Percentiles rank a stretch among this genome's conserved stretches.
Conservation (phyloP, 1,140 invertebrate species). For the Ericerus pela region DNA sequence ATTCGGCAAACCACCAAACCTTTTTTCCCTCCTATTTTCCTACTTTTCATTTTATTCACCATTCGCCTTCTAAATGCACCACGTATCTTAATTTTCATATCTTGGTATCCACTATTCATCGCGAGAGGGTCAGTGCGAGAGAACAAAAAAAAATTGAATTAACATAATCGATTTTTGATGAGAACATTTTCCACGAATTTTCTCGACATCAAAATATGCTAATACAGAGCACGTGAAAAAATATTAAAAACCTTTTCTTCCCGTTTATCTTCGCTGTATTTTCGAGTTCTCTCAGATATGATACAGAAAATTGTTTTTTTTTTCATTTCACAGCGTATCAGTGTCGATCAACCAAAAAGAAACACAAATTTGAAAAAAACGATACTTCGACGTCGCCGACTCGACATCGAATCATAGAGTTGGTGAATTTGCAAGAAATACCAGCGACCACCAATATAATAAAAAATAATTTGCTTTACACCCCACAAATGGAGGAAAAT, state of each 20-base stretch:
- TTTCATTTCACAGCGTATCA: neutral
- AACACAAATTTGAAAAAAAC: constrained; percentile 12
- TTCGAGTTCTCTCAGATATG: too few relatives aligned
- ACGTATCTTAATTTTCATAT: too few relatives aligned
- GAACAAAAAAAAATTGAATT: neutral
- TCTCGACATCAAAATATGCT: neutral
- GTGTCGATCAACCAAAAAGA: neutral
- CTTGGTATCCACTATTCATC: too few relatives aligned
- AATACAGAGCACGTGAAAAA: too few relatives aligned
- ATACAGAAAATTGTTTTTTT: neutral
- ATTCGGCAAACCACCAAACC: too few relatives aligned
- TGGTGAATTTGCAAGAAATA: constrained; percentile 73
- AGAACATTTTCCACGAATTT: neutral
- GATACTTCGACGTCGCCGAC: constrained; percentile 35
- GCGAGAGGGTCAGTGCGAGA: too few relatives aligned
- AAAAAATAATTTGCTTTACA: constrained; percentile 68
- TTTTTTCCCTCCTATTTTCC: too few relatives aligned
- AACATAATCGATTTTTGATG: neutral
- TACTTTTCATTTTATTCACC: too few relatives aligned
- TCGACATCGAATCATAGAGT: constrained; percentile 46
- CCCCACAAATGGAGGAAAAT: constrained; percentile 30
- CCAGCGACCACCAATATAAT: constrained; percentile 52
- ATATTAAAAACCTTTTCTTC: neutral
- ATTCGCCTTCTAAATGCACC: too few relatives aligned
- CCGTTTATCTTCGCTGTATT: neutral